These are phyloP conservation scores for Anoura caudifer DNA, from an alignment of 2,113 vertebrate genomes.

Conservation along the genomic window DNA sequence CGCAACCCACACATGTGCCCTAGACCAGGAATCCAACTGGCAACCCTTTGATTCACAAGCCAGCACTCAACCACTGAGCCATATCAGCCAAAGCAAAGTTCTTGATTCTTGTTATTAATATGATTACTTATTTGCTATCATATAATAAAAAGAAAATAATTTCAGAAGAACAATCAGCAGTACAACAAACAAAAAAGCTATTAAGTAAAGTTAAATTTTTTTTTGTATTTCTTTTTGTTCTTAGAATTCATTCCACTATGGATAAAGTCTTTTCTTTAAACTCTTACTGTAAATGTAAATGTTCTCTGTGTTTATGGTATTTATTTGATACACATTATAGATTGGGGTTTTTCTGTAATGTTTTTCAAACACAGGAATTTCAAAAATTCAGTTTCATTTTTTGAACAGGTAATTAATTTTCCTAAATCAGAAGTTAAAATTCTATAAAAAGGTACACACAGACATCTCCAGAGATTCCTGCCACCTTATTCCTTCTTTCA, in stretches of 20 bases:
- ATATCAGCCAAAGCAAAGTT: background rate
- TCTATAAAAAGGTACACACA: background rate
- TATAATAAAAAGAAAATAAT: background rate
- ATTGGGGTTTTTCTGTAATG: background rate
- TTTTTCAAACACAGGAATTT: background rate
- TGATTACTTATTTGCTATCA: background rate
- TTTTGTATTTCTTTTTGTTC: background rate
- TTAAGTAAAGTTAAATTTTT: background rate
- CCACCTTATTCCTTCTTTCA: background rate
- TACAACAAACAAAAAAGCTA: background rate
- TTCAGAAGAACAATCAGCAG: background rate
- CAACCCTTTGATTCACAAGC: too few relatives aligned
- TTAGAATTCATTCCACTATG: background rate
- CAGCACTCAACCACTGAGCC: too few relatives aligned
- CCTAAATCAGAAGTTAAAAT: conserved; percentile 2
- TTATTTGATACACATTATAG: background rate
- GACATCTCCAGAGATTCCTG: background rate
- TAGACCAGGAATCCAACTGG: too few relatives aligned
- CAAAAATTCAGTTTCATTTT: background rate
- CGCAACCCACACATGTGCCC: too few relatives aligned
- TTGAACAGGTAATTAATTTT: background rate
- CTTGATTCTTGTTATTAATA: background rate
- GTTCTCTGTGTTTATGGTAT: background rate
- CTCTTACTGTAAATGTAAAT: background rate
- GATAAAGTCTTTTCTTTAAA: background rate